A percentile compares a stretch with the other conserved stretches of the same genome.
phyloP scores from a whole-genome alignment of 2,888 invertebrate genomes.

The Aphrophora alni region DNA sequence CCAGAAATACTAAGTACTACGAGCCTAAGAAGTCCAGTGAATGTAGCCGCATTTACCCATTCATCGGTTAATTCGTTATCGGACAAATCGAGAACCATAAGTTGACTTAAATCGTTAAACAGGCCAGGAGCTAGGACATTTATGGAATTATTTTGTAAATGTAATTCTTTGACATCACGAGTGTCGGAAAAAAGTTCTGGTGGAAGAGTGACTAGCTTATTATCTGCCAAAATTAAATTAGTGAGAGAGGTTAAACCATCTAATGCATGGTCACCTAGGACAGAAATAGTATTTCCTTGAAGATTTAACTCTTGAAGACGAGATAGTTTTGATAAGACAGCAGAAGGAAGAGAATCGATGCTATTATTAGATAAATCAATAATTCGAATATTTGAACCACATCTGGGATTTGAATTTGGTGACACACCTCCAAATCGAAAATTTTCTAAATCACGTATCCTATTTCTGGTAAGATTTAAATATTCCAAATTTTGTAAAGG shows the following conservation, averaged over 20 bases:
- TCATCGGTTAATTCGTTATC: constrained; percentile 81
- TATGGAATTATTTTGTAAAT: constrained; percentile 82
- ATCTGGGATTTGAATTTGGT: constrained; percentile 66
- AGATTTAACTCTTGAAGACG: constrained; percentile 76
- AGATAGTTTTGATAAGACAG: constrained; percentile 72
- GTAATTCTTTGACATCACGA: constrained; percentile 78
- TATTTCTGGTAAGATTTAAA: constrained; percentile 80
- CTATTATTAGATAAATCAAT: constrained; percentile 80
- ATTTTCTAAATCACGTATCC: constrained; percentile 75
- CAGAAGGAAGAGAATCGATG: constrained; percentile 75
- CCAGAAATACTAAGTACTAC: constrained; percentile 78
- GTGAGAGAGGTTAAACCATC: constrained; percentile 76
- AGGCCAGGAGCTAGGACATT: constrained; percentile 81
- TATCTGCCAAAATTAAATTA: constrained; percentile 79
- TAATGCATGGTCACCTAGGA: constrained; percentile 78
- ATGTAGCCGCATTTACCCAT: constrained; percentile 83
- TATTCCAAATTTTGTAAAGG: constrained; percentile 75
- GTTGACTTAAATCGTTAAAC: constrained; percentile 76
- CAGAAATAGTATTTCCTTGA: constrained; percentile 76
- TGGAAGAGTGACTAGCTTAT: constrained; percentile 79
- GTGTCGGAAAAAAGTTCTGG: constrained; percentile 82
- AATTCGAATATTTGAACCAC: constrained; percentile 71
- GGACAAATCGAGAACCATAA: constrained; percentile 77
- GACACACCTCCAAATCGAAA: constrained; percentile 68
- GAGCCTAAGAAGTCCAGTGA: constrained; percentile 76